phyloP scores from a whole-genome alignment of 2,888 invertebrate species.

The Phyllotreta striolata region DNA sequence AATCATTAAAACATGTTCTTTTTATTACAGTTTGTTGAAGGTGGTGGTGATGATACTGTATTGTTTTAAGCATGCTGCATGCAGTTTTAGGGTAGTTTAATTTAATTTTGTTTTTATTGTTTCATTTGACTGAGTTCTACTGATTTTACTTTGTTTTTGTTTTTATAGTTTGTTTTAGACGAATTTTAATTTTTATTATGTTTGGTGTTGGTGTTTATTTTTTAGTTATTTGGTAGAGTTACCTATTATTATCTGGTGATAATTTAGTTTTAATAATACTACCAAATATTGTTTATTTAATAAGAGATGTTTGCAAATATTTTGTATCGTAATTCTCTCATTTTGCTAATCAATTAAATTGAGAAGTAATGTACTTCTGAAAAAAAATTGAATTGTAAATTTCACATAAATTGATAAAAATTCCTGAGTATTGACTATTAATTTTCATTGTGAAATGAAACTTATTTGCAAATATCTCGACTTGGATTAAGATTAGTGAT shows the following conservation, averaged over 20 bases:
- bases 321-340: not conserved
- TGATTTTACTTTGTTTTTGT: constrained; percentile 29
- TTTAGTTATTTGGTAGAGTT: constrained; percentile 23
- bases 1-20: constrained; percentile 32
- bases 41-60: constrained; percentile 43
- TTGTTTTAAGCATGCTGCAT: constrained; percentile 40
- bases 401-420: constrained; percentile 5
- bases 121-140: constrained; percentile 30
- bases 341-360: not conserved
- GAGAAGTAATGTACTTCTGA: too few species aligned
- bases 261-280: constrained; percentile 1
- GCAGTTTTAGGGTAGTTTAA: constrained; percentile 36
- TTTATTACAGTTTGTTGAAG: constrained; percentile 44
- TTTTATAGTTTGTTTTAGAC: constrained; percentile 16
- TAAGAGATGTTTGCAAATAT: constrained; percentile 24
- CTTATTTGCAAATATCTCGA: constrained; percentile 22
- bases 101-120: constrained; percentile 31
- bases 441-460: not conserved
- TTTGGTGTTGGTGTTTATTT: constrained; percentile 24
- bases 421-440: not conserved
- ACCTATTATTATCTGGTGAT: constrained; percentile 6
- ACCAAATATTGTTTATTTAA: constrained; percentile 2
- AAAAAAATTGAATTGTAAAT: constrained; percentile 28
- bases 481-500: constrained; percentile 16
- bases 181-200: constrained; percentile 23